Evolutionary conservation across 2,113 vertebrate genomes (phyloP).

Genomic region (Saccopteryx bilineata): DNA sequence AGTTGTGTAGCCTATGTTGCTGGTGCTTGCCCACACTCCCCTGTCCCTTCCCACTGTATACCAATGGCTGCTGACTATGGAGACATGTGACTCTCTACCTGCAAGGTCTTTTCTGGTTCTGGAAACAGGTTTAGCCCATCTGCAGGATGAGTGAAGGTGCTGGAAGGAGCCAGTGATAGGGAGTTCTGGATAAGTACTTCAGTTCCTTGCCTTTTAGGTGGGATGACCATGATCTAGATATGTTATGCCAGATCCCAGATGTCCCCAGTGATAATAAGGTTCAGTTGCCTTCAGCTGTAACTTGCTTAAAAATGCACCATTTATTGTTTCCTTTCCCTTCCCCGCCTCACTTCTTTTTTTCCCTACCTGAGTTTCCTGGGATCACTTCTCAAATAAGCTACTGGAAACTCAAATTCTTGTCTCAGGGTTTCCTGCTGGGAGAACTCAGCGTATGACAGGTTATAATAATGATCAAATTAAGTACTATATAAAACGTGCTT

Average conservation of each 20-base stretch:
- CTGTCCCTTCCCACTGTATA: neutral
- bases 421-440: neutral
- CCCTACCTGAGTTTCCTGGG: neutral
- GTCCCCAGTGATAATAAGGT: neutral
- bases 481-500: neutral
- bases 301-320: neutral
- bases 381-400: neutral
- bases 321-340: neutral
- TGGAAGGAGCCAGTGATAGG: neutral
- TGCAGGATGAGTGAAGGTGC: neutral
- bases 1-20: accelerated
- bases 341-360: neutral
- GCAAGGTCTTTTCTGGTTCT: neutral
- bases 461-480: neutral
- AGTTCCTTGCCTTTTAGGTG: neutral
- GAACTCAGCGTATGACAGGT: neutral
- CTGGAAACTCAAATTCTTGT: neutral
- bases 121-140: neutral
- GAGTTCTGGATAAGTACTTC: neutral
- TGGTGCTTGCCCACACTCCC: no score
- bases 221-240: neutral
- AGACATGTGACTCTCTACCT: neutral
- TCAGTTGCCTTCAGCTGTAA: neutral
- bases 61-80: neutral
- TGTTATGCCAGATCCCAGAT: neutral